Evolutionary conservation across 2,888 invertebrate genomes (phyloP).

Genomic region (Drosophila siamana): DNA sequence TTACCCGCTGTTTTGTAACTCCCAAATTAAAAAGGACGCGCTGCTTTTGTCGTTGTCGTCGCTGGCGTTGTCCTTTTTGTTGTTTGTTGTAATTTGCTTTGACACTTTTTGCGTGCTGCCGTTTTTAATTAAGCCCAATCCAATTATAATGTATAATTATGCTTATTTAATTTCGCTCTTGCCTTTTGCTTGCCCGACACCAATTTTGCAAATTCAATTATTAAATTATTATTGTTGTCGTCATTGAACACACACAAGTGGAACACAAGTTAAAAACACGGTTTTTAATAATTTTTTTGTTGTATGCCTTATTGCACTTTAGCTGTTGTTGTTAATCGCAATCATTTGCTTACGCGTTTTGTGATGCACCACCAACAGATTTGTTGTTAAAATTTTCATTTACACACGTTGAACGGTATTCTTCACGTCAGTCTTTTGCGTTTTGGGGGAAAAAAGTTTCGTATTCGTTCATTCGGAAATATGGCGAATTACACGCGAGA

Average conservation of each 20-base stretch:
- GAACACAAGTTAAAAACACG: not conserved
- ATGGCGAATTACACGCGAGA: conserved; percentile 53
- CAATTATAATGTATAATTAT: conserved; percentile 48
- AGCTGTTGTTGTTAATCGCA: conserved; percentile 21
- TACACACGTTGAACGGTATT: conserved; percentile 2
- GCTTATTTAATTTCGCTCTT: conserved; percentile 26
- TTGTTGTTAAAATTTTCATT: conserved; percentile 33
- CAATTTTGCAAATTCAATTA: conserved; percentile 10
- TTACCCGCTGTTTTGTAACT: conserved; percentile 62
- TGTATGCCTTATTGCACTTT: conserved; percentile 25
- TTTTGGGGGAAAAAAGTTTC: conserved; percentile 53
- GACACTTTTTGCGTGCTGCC: conserved; percentile 19
- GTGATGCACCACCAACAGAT: conserved; percentile 19
- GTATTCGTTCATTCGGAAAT: conserved; percentile 62
- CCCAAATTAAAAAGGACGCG: conserved; percentile 31
- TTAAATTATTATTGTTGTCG: no score
- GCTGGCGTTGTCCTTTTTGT: conserved; percentile 19
- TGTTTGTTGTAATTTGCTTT: conserved; percentile 27
- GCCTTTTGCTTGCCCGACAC: conserved; percentile 14
- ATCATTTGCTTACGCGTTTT: conserved; percentile 17
- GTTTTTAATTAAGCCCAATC: conserved; percentile 43
- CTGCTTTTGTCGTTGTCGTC: conserved; percentile 11
- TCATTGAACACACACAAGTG: not conserved
- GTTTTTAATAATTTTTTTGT: not conserved
- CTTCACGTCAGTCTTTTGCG: conserved; percentile 57